Evolutionary conservation across 2,797 vertebrate species (phyloP).

Genomic region (Catostomus latipinnis): DNA sequence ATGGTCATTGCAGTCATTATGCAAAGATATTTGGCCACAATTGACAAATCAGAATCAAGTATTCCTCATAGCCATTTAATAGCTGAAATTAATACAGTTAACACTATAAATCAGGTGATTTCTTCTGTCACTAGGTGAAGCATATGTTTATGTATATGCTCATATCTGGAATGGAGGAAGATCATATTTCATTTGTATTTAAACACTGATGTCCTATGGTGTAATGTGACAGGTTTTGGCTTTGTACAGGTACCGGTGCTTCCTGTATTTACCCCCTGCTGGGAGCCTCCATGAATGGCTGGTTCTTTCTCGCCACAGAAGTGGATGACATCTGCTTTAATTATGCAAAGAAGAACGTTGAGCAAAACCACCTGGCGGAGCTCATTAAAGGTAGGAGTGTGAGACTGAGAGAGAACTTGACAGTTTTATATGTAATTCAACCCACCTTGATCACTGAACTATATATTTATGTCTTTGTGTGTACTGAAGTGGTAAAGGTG

Average conservation of each 20-base stretch:
- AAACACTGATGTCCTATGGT: not conserved
- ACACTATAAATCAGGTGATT: not conserved
- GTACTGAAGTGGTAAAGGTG: conserved; percentile 92
- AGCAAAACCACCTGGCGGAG: conserved; percentile 93
- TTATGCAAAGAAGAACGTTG: conserved; percentile 96
- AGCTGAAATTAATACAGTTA: not conserved
- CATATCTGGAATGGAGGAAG: not conserved
- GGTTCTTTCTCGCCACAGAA: conserved; percentile 98
- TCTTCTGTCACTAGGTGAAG: not conserved
- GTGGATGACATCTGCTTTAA: conserved; percentile 98
- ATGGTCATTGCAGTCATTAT: too few species aligned
- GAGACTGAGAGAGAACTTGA: conserved; percentile 8
- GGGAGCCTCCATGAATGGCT: conserved; percentile 96
- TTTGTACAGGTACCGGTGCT: conserved; percentile 90
- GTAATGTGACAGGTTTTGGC: conserved; percentile 40
- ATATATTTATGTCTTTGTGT: not conserved
- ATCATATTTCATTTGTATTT: conserved; percentile 13
- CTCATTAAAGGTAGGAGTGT: conserved; percentile 90
- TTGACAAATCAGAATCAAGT: too few species aligned
- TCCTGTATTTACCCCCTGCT: conserved; percentile 98
- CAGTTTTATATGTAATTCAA: conserved; percentile 14
- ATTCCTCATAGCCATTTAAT: too few species aligned
- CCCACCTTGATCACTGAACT: conserved; percentile 12
- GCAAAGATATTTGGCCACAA: too few species aligned
- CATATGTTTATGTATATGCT: not conserved